A percentile compares a stretch with the other conserved stretches of the same genome.
These are phyloP conservation scores for Aromia moschata DNA, from an alignment of 2,888 invertebrate genomes.

Conservation along the genomic window DNA sequence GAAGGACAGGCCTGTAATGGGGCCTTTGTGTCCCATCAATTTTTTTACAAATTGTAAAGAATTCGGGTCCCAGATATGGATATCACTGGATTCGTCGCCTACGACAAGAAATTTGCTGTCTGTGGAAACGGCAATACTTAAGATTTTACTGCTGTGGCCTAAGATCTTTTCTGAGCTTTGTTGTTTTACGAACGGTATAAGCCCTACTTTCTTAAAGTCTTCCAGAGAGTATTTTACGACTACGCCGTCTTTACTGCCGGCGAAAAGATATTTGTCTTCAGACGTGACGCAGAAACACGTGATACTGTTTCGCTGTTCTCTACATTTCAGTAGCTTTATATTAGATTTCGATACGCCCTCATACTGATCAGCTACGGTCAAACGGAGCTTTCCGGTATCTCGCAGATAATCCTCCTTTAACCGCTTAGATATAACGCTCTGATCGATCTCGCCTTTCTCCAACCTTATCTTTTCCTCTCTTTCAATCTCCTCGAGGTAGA, in stretches of 20 bases:
- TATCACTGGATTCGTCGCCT: constrained; percentile 72
- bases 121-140: constrained; percentile 76
- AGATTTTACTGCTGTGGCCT: constrained; percentile 64
- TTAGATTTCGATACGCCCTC: constrained; percentile 59
- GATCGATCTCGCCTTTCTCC: constrained; percentile 73
- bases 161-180: constrained; percentile 44
- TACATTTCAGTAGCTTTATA: constrained; percentile 70
- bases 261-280: constrained; percentile 77
- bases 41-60: constrained; percentile 80
- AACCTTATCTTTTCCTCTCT: constrained; percentile 78
- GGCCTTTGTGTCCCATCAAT: constrained; percentile 80
- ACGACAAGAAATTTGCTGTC: constrained; percentile 85
- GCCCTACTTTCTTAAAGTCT: constrained; percentile 70
- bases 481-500: constrained; percentile 88
- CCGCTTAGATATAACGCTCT: constrained; percentile 75
- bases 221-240: constrained; percentile 84
- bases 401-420: constrained; percentile 87
- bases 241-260: constrained; percentile 88
- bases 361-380: constrained; percentile 75
- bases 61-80: constrained; percentile 87
- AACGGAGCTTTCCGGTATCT: constrained; percentile 82
- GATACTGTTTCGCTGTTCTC: constrained; percentile 80
- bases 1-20: constrained; percentile 82
- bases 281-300: constrained; percentile 83
- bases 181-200: constrained; percentile 63